A percentile compares a stretch with the other conserved stretches of the same genome.
Evolutionary conservation across 1,140 invertebrate species (phyloP).

Genomic region (Lasaia peninsularis): DNA sequence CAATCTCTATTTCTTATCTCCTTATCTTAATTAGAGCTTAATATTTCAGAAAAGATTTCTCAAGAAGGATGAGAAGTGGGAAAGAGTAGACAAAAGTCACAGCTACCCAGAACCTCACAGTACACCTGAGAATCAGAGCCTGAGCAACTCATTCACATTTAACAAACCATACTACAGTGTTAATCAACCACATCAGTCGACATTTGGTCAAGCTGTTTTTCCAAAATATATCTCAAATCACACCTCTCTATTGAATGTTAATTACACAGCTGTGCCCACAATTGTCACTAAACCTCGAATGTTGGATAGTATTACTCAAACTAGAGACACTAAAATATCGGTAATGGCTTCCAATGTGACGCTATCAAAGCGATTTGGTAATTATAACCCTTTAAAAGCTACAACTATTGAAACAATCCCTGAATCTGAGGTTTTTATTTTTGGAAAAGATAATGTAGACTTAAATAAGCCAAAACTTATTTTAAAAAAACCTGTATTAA

Average conservation of each 20-base stretch:
- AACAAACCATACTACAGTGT: neutral
- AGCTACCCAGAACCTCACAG: slow-evolving; percentile 37
- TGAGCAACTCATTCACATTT: slow-evolving; percentile 9
- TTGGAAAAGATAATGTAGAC: neutral
- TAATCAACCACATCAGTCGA: slow-evolving; percentile 13
- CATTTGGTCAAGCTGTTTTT: slow-evolving; percentile 34
- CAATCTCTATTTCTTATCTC: no score
- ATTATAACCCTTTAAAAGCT: slow-evolving; percentile 14
- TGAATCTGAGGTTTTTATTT: neutral
- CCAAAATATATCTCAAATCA: slow-evolving; percentile 32
- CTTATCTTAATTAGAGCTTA: neutral
- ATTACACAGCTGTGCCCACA: slow-evolving; percentile 30
- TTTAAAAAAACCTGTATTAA: neutral
- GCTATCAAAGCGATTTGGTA: slow-evolving; percentile 16
- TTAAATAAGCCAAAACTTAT: neutral
- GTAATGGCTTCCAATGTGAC: neutral
- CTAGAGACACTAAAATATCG: neutral
- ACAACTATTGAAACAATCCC: neutral
- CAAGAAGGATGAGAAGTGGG: slow-evolving; percentile 15
- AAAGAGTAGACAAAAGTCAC: slow-evolving; percentile 29
- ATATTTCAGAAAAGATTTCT: slow-evolving; percentile 14
- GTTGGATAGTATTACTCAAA: neutral
- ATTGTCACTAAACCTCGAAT: slow-evolving; percentile 1
- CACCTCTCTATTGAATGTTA: slow-evolving; percentile 19
- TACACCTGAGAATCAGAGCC: slow-evolving; percentile 14